phyloP scores from a whole-genome alignment of 1,140 invertebrate species.

The Pollicipes pollicipes region DNA sequence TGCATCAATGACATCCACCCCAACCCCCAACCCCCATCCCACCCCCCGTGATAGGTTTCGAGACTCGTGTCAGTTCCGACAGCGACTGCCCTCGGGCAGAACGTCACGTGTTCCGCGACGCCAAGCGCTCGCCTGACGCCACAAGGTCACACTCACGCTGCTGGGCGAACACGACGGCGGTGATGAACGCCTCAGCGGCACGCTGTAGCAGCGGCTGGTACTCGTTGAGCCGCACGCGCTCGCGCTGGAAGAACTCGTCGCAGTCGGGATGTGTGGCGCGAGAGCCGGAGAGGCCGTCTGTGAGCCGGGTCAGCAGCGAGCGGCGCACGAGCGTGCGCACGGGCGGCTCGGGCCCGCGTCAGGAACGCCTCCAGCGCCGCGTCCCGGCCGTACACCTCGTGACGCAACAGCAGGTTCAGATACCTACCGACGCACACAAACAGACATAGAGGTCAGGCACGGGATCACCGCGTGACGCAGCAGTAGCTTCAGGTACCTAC shows the following conservation, averaged over 20 bases:
- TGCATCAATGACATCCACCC: too few relatives aligned
- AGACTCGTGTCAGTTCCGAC: too few relatives aligned
- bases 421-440: neutral
- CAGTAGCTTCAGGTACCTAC: too few relatives aligned
- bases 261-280: conserved; percentile 29
- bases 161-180: conserved; percentile 24
- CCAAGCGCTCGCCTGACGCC: neutral
- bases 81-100: too few relatives aligned
- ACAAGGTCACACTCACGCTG: conserved; percentile 23
- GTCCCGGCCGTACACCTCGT: neutral
- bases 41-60: too few relatives aligned
- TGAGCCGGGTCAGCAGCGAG: conserved; percentile 23
- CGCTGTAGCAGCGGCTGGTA: conserved; percentile 25
- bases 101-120: too few relatives aligned
- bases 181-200: conserved; percentile 24
- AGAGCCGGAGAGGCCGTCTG: conserved; percentile 22
- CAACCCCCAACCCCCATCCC: too few relatives aligned
- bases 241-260: conserved; percentile 31
- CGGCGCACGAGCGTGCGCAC: neutral
- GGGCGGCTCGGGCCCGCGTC: neutral
- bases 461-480: too few relatives aligned
- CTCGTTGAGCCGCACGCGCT: conserved; percentile 26
- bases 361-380: neutral
- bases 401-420: neutral
- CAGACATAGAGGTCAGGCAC: too few relatives aligned